These are phyloP conservation scores for Peromyscus californicus DNA, from an alignment of 2,113 vertebrate species.

Conservation along the genomic window DNA sequence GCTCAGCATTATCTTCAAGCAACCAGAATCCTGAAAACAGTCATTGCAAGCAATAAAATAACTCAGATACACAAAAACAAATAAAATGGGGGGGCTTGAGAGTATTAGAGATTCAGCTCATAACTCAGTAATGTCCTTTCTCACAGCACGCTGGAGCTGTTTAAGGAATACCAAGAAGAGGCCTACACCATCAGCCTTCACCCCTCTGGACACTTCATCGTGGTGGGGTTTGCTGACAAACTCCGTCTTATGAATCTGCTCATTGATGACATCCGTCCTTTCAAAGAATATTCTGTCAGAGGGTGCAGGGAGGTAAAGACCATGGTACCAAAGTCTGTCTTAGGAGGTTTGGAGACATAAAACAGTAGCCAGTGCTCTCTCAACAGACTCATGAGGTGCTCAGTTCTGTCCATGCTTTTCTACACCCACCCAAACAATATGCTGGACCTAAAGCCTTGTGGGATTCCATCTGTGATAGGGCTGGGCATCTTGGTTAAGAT, in stretches of 20 bases:
- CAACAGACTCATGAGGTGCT: background rate
- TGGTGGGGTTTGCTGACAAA: conserved; percentile 96
- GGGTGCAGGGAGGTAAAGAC: conserved; percentile 93
- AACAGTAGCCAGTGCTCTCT: background rate
- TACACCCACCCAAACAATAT: background rate
- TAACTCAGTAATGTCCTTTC: conserved; percentile 16
- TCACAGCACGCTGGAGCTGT: conserved; percentile 93
- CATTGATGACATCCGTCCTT: conserved; percentile 92
- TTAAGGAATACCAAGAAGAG: conserved; percentile 94
- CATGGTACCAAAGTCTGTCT: conserved; percentile 7
- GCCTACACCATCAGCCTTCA: conserved; percentile 93
- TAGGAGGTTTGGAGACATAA: background rate
- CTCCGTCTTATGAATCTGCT: conserved; percentile 95
- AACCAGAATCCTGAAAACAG: conserved; percentile 11
- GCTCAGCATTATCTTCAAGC: background rate
- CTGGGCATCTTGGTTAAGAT: conserved; percentile 2
- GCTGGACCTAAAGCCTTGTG: background rate
- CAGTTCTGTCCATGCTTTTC: background rate
- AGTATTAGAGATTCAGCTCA: background rate
- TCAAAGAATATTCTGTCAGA: conserved; percentile 94
- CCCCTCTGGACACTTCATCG: conserved; percentile 93
- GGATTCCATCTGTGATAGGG: background rate
- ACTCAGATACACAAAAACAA: background rate
- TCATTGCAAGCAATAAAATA: background rate
- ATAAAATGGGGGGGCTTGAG: background rate